phyloP scores from a whole-genome alignment of 2,797 vertebrate genomes.

The Spinibarbus caldwelli region DNA sequence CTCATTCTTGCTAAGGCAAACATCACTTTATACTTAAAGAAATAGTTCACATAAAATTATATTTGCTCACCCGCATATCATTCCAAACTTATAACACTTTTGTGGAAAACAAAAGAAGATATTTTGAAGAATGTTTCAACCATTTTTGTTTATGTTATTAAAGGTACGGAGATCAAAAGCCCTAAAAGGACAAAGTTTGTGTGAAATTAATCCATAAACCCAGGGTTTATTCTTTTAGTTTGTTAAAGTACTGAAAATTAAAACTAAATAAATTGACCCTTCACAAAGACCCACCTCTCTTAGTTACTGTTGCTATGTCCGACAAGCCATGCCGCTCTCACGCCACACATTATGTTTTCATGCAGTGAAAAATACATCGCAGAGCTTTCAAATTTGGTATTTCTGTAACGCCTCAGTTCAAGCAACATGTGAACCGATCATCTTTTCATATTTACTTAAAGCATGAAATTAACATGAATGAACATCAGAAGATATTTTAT shows the following conservation, averaged over 20 bases:
- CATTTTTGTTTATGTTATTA: background rate
- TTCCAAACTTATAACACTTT: background rate
- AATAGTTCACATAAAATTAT: background rate
- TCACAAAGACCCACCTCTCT: no score
- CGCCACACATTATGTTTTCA: no score
- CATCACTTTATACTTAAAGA: background rate
- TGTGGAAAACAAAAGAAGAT: background rate
- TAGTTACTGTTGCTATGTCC: no score
- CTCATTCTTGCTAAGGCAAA: background rate
- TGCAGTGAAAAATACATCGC: no score
- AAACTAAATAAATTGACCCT: no score
- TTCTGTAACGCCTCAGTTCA: no score
- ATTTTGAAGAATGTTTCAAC: background rate
- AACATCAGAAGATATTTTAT: no score
- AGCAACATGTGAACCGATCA: no score
- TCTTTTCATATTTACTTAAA: no score
- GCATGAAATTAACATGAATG: no score
- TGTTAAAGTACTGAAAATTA: background rate
- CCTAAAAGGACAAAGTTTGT: background rate
- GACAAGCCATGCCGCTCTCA: no score
- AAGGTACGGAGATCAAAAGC: background rate
- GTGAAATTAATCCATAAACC: background rate
- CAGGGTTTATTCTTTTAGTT: background rate
- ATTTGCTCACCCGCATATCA: background rate
- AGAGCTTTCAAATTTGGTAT: no score